Evolutionary conservation across 2,888 invertebrate genomes (phyloP).

Genomic region (Chrysolina oricalcia): DNA sequence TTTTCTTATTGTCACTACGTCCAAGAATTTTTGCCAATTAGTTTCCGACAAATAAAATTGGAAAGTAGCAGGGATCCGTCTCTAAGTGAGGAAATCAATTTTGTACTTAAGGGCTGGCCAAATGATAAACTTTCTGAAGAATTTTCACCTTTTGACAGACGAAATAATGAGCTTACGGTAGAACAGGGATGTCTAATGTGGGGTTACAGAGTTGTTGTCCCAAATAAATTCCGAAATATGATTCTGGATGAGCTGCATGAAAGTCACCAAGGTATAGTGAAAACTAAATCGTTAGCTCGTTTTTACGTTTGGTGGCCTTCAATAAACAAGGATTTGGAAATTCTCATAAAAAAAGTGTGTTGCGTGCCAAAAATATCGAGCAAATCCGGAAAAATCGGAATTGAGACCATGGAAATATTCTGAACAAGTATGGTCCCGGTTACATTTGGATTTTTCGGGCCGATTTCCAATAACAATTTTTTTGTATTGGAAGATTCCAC

Average conservation of each 20-base stretch:
- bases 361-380: constrained; percentile 13
- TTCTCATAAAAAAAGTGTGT: constrained; percentile 20
- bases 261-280: constrained; percentile 55
- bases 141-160: constrained; percentile 33
- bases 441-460: constrained; percentile 56
- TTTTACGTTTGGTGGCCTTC: constrained; percentile 57
- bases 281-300: constrained; percentile 57
- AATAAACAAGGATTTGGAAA: constrained; percentile 56
- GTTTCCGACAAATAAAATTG: constrained; percentile 6
- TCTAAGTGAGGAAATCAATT: not conserved
- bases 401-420: constrained; percentile 50
- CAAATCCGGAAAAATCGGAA: constrained; percentile 29
- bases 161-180: constrained; percentile 44
- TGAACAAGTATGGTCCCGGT: constrained; percentile 47
- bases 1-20: constrained; percentile 1
- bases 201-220: constrained; percentile 58
- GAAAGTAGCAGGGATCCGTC: constrained; percentile 3
- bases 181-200: constrained; percentile 51
- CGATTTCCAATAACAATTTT: constrained; percentile 41
- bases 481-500: constrained; percentile 50
- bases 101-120: constrained; percentile 4
- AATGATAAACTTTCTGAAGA: constrained; percentile 14
- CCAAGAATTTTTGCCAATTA: constrained; percentile 10
- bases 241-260: constrained; percentile 54
- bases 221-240: constrained; percentile 42